phyloP scores from a whole-genome alignment of 1,140 invertebrate species.

The Drosophila virilis region DNA sequence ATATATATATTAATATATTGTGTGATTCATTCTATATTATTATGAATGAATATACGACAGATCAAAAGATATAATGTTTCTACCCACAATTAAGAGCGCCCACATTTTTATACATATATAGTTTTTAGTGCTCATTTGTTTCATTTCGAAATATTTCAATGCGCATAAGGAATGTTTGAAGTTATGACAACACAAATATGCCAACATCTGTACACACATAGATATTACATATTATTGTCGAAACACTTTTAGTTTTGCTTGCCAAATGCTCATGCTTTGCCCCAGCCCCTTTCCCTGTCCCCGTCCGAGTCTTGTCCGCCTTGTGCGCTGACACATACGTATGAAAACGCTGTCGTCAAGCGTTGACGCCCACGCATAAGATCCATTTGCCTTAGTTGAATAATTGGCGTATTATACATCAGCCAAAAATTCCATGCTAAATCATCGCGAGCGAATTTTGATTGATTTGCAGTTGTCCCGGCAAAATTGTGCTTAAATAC shows the following conservation, averaged over 20 bases:
- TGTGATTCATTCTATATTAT: constrained; percentile 35
- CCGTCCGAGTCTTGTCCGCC: neutral
- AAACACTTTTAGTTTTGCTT: constrained; percentile 28
- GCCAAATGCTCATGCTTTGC: constrained; percentile 17
- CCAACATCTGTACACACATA: neutral
- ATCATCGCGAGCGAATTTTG: constrained; percentile 72
- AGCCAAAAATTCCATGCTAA: constrained; percentile 71
- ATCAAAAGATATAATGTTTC: neutral
- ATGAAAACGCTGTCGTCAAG: constrained; percentile 66
- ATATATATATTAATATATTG: too few species aligned
- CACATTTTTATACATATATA: constrained; percentile 20
- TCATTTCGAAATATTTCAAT: constrained; percentile 27
- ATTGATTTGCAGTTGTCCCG: constrained; percentile 64
- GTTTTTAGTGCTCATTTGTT: neutral
- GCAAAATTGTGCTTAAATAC: constrained; percentile 21
- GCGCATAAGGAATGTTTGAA: constrained; percentile 32
- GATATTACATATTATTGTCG: neutral
- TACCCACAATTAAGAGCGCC: constrained; percentile 21
- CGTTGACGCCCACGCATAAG: constrained; percentile 57
- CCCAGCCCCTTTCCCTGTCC: neutral
- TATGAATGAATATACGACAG: constrained; percentile 30
- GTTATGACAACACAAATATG: constrained; percentile 37
- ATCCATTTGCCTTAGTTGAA: constrained; percentile 68
- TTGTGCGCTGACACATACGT: constrained; percentile 47
- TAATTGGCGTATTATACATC: constrained; percentile 69